These are phyloP conservation scores for Dendrolimus pini DNA, from an alignment of 2,888 invertebrate species.

Conservation along the genomic window DNA sequence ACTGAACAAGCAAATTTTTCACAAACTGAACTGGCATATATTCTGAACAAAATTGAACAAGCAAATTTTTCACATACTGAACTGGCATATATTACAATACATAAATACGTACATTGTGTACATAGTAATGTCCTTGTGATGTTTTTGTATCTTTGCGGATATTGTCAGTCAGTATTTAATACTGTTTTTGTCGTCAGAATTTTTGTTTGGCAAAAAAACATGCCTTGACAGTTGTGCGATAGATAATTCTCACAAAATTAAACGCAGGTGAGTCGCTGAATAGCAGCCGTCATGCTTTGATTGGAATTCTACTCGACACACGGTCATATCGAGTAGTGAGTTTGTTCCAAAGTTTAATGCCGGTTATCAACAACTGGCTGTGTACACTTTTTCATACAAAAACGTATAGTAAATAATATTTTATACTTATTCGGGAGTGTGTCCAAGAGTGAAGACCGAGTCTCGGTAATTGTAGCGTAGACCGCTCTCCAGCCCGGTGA, in stretches of 20 bases:
- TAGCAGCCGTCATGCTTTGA: conserved; percentile 38
- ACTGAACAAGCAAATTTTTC: not conserved
- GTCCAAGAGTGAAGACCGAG: no score
- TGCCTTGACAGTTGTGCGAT: conserved; percentile 19
- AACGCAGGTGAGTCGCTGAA: conserved; percentile 22
- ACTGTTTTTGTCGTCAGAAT: conserved; percentile 16
- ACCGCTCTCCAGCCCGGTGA: no score
- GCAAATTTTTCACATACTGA: not conserved
- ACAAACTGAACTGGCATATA: not conserved
- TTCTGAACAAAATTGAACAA: not conserved
- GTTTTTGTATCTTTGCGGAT: conserved; percentile 5
- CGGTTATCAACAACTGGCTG: no score
- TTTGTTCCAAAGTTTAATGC: no score
- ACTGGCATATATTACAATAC: not conserved
- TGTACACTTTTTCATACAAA: no score
- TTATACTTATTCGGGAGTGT: no score
- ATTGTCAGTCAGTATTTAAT: conserved; percentile 3
- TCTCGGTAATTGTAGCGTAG: no score
- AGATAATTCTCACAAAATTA: conserved; percentile 28
- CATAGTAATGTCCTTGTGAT: not conserved
- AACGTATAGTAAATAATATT: no score
- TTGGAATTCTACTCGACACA: conserved; percentile 8
- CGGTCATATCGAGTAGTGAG: not conserved
- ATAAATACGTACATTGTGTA: not conserved
- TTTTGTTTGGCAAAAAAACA: conserved; percentile 8